Base-by-base conservation (phyloP, 2,113 vertebrate genomes). In the Chiloscyllium plagiosum region DNA sequence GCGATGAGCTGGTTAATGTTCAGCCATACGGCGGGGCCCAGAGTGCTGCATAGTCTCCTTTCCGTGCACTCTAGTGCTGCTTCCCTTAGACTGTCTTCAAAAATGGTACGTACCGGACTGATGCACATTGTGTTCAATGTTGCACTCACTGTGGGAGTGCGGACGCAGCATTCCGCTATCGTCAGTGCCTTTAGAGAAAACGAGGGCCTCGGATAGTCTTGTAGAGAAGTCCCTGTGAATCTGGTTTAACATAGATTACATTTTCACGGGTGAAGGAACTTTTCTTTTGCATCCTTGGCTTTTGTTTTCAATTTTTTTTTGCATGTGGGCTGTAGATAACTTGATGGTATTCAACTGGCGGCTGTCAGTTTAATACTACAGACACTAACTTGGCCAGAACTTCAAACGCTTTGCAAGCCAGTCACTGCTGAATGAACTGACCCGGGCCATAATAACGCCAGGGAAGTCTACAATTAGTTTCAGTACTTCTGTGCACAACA, bases 1-100 rank as follows among this genome's bases (percentile, higher is more conserved):
- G 66, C 20, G n/a, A 94, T 95, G 93, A 70, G 68, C 4, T 95
- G 93, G 93, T 95, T 95, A 47, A 72, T 29, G 68, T 72, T 50
- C 66, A 70, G 66, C 50, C 93, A 8, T 26, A 29, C 93, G 42
- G 37, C 66, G 68, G 68, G 37, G 66, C 37, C 93, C 93, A 69
- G 68, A 20, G 22, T 12, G 37, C 68, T 95, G 19, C 66, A 1
- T 5, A 12, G 37, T 47, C 93, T 70, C 37, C 42, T 72, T 66
- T 26, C 93, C 37, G 37, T 15, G 13, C 42, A 52, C 22, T 70
- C 26, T 2, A 6, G 56, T 15, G 4, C 26, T 13, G 68, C 69
- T 47, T 26, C 42, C 50, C 24, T 26, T 0, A 76, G 68, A 47
- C 94, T 29, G 22, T 33, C 94, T 76, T 47, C 94, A 72, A 52